Evolutionary conservation across 2,797 vertebrate genomes (phyloP), one percentile per base, ranked within the genome.

Genomic region (Leucoraja ocellata): DNA sequence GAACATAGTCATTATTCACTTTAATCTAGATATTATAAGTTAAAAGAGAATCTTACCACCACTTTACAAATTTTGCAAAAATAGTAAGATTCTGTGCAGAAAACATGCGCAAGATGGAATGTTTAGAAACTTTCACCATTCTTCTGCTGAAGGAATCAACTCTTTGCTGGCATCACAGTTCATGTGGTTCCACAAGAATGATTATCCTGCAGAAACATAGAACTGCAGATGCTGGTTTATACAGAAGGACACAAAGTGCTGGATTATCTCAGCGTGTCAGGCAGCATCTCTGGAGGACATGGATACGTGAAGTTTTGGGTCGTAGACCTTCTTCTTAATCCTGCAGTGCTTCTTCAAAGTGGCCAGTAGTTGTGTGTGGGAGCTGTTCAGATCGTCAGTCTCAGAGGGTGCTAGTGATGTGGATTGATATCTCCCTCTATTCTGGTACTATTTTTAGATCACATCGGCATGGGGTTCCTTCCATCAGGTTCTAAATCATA

Each of bases 1-100:
- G 14, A 4, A 23, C 73, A 25, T 92, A 39, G 90, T 71, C 54
- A 74, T 25, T 74, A 80, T n/a, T 73, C 71, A 74, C 63, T 91
- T 91, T 54, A 91, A 91, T 91, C 14, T 63, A 28, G 18, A 46
- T 91, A 54, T 74, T 74, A 74, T 91, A 76, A 63, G 65, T 68
- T 86, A 86, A 16, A 32, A 71, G 25, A 23, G 1, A 73, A 25
- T 32, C 36, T 91, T 36, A 91, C 63, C 68, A 91, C 63, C 68
- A 91, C 88, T 88, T 39, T 21, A 46, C 68, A n/a, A 39, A 73
- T 91, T 73, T 74, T 91, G 39, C 32, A 14, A 46, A 28, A 74
- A 74, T 58, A 39, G 76, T 76, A 54, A 28, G 2, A 25, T 39
- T 25, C 54, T 90, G n/a, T 7, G 61, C 84, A 18, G 28, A 90